Evolutionary conservation across 2,797 vertebrate genomes (phyloP), one percentile per base, ranked within the genome.

Genomic region (Pantherophis vulpinus): DNA sequence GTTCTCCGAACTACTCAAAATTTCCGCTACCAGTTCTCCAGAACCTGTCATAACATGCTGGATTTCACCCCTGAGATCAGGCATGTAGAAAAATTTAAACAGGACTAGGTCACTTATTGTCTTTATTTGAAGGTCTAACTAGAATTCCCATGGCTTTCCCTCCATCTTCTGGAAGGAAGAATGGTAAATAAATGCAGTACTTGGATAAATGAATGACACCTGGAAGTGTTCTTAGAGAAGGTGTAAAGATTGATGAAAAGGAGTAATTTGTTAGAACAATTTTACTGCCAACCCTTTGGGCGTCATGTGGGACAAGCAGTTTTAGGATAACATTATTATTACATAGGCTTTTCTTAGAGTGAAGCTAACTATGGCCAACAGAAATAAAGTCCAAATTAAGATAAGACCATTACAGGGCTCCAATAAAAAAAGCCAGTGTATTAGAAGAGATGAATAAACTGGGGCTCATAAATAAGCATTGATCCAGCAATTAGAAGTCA

Each of bases 31-130:
- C 47, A 0, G 47, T 51, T 51, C 47, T 51, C 47, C 47, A 51
- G 47, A 51, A 51, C 47, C 47, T 51, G 47, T 7, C 47, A 51
- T 51, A 51, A 51, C 47, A 0, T 51, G 47, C 47, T 51, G 47
- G 47, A 51, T 51, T 51, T 51, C 47, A 51, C 6, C 47, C 47
- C 47, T 51, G 6, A 83, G 20, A 47, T 25, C 74, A 47, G 74
- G 20, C 37, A 83, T 51, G 42, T 16, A 51, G 42, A 60, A 32
- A 55, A 96, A 93, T 86, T 91, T 93, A 0, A 94, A 55, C 87
- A 60, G 93, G 89, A 90, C 42, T 93, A 93, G 91, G 32, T 51
- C 93, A 93, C 29, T 0, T 61, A 90, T 55, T 79, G 88, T 89
- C 94, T 29, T 60, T 47, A 89, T 0, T 11, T 37, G 61, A 51